A percentile compares a stretch with the other conserved stretches of the same genome.
phyloP scores from a whole-genome alignment of 2,797 vertebrate species.

The Vultur gryphus region DNA sequence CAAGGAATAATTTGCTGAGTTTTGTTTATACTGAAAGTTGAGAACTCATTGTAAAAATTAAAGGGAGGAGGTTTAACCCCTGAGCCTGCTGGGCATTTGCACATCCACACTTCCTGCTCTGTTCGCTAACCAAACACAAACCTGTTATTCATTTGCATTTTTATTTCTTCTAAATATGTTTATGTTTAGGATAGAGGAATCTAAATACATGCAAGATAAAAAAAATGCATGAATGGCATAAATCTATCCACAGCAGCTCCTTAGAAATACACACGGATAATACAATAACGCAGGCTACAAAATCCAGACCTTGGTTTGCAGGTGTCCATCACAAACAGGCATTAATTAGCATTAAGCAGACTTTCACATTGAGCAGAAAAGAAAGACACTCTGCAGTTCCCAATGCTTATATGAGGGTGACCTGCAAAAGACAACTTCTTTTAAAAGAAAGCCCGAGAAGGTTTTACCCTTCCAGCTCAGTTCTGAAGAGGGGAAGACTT shows the following conservation, averaged over 20 bases:
- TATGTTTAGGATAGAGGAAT: not conserved
- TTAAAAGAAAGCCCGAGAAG: not conserved
- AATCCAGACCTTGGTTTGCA: not conserved
- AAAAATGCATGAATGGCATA: not conserved
- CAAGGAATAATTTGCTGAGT: not conserved
- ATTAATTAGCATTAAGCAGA: not conserved
- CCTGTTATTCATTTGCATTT: constrained; percentile 17
- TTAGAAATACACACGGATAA: not conserved
- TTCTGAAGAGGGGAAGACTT: not conserved
- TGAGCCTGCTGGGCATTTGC: constrained; percentile 12
- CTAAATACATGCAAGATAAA: not conserved
- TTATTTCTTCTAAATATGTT: constrained; percentile 37
- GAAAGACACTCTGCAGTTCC: not conserved
- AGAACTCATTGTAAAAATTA: constrained; percentile 16
- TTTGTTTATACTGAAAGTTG: constrained; percentile 3
- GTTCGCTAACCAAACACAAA: not conserved
- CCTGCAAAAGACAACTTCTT: not conserved
- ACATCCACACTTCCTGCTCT: constrained; percentile 29
- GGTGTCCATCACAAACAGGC: not conserved
- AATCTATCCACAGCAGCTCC: not conserved
- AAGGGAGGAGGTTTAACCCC: constrained; percentile 1
- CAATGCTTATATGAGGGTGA: not conserved
- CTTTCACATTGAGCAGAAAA: not conserved
- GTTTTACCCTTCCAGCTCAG: not conserved
- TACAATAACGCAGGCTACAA: not conserved